A percentile compares a stretch with the other conserved stretches of the same genome.
phyloP scores from a whole-genome alignment of 1,140 invertebrate species.

The Papilio aristodemus region DNA sequence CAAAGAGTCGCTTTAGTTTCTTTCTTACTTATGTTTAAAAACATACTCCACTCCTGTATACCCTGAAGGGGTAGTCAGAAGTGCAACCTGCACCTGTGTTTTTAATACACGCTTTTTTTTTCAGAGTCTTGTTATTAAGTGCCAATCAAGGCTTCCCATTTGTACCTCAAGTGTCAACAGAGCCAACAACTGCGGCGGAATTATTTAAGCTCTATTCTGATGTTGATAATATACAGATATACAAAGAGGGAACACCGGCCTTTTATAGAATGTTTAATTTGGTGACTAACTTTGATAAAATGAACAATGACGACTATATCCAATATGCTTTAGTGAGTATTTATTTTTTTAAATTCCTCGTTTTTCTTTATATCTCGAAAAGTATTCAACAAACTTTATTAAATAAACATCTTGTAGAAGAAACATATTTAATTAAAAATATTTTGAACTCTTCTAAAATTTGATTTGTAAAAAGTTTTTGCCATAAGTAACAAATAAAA shows the following conservation, averaged over 20 bases:
- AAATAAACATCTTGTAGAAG: no score
- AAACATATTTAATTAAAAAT: no score
- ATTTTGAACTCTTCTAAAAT: no score
- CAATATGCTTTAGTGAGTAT: constrained; percentile 84
- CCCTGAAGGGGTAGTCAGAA: no score
- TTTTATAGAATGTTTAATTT: constrained; percentile 82
- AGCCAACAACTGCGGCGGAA: constrained; percentile 47
- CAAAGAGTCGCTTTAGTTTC: no score
- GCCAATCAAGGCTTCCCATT: constrained; percentile 53
- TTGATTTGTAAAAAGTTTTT: no score
- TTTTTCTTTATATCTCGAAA: no score
- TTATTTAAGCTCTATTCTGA: constrained; percentile 54
- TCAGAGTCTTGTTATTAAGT: constrained; percentile 59
- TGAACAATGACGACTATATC: constrained; percentile 82
- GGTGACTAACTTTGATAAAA: constrained; percentile 82
- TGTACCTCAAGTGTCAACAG: constrained; percentile 34
- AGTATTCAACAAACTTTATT: no score
- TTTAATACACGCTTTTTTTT: constrained; percentile 27
- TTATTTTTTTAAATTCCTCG: neutral
- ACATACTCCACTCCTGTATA: no score
- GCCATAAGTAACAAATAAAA: no score
- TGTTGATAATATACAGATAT: constrained; percentile 59
- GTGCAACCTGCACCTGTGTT: neutral
- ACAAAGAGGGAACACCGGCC: constrained; percentile 46
- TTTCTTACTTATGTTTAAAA: no score